Base-by-base conservation (phyloP, 2,888 invertebrate species). In the Apamea epomidion region DNA sequence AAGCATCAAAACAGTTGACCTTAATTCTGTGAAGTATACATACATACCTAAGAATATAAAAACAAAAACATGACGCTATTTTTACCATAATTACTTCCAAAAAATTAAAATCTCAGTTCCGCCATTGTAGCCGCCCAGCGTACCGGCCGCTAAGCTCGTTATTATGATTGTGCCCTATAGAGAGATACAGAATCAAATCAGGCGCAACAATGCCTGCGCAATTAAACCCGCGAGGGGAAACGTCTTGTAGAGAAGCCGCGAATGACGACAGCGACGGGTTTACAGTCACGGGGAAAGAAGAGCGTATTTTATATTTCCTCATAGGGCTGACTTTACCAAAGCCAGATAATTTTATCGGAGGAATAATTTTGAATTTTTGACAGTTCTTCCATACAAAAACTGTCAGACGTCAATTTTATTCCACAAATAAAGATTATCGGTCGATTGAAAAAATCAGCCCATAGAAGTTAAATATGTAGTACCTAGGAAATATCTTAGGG, bases 151-250 rank as follows among this genome's bases (percentile, higher is more conserved):
- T 94, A 94, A 95, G 94, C 94, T 94, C 92, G 92, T 95, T 95
- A 94, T 94, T 93, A 94, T 94, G 93, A 96, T 94, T 94, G 94
- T 93, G 92, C 93, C 92, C 94, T 94, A 94, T 94, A 94, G 93
- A 96, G 94, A 96, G 96, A 97, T 96, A 97, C 94, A 94, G 94
- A 95, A 97, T 97, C 96, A 96, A 97, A 97, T 97, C 97, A 97
- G 92, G 88, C 92, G 92, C 92, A 95, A 97, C 97, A 97, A 97
- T 96, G 94, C 94, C 86, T 88, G 85, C 89, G 93, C 95, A 96
- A 96, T 97, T 96, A 97, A 94, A 95, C 92, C 87, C 92, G 92
- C 91, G 92, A 93, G 94, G 96, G 95, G 93, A 90, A 88, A 91
- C 90, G 91, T 93, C 93, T 94, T 93, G 88, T 54, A 68, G 48